A percentile compares a stretch with the other conserved stretches of the same genome.
Conservation (phyloP, 1,140 invertebrate genomes). For the Papilio polyxenes region DNA sequence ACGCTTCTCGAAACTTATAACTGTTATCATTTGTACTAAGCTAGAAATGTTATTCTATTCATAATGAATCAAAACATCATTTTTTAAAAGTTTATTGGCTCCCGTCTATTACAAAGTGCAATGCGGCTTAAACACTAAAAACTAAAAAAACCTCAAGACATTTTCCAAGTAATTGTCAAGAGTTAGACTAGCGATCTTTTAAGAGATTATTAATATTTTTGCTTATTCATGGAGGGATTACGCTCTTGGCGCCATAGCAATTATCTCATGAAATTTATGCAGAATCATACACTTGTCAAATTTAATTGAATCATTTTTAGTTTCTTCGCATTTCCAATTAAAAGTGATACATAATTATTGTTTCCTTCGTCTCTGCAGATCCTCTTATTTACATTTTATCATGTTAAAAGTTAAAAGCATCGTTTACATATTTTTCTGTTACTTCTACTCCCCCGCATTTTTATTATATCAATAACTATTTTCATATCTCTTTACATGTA, state of each 20-base stretch:
- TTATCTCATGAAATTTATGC: not conserved
- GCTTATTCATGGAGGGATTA: constrained; percentile 24
- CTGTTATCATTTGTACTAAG: constrained; percentile 5
- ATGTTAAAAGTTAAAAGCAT: constrained; percentile 39
- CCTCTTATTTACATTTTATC: constrained; percentile 44
- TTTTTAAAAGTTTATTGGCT: not conserved
- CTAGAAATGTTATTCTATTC: constrained; percentile 3
- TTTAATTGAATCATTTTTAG: not conserved
- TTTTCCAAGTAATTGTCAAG: not conserved
- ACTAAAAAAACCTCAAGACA: not conserved
- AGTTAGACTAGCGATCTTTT: not conserved
- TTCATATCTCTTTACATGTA: constrained; percentile 27
- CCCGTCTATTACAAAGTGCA: not conserved
- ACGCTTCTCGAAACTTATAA: constrained; percentile 2
- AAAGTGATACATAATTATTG: constrained; percentile 9
- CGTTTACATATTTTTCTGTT: constrained; percentile 32
- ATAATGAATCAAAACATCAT: not conserved
- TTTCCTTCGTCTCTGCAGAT: constrained; percentile 8
- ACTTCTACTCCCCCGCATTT: constrained; percentile 17
- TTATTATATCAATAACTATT: constrained; percentile 28
- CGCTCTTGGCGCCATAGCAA: constrained; percentile 7
- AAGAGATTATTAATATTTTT: constrained; percentile 31
- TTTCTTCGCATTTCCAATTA: constrained; percentile 14
- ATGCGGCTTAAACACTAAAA: not conserved
- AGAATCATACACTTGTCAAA: not conserved